Evolutionary conservation across 2,113 vertebrate species (phyloP).

Genomic region (Pangasianodon gigas): DNA sequence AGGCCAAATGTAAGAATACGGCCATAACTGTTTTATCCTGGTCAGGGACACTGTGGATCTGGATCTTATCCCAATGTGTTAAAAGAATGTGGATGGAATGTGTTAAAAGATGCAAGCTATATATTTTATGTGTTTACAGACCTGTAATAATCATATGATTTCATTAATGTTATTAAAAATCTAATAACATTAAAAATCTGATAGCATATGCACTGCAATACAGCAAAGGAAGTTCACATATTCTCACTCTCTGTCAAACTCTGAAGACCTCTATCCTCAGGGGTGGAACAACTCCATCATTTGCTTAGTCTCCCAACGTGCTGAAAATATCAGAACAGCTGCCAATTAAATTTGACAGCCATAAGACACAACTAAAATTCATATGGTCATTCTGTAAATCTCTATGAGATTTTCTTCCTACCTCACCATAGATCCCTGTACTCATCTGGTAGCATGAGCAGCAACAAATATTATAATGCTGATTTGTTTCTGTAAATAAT

Average conservation of each 20-base stretch:
- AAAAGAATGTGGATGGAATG: not conserved
- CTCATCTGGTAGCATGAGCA: constrained; percentile 1
- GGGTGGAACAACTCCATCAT: not conserved
- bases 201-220: not conserved
- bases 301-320: not conserved
- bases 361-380: not conserved
- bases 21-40: not conserved
- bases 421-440: not conserved
- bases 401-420: not conserved
- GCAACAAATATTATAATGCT: constrained; percentile 15
- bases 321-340: not conserved
- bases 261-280: not conserved
- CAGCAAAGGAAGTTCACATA: not conserved
- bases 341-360: constrained; percentile 27
- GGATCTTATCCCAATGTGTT: not conserved
- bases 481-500: constrained; percentile 26
- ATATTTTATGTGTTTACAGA: not conserved
- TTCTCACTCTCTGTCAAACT: not conserved
- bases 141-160: not conserved
- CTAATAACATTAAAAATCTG: not conserved
- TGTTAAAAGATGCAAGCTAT: not conserved
- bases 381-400: not conserved
- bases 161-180: not conserved
- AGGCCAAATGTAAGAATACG: not conserved
- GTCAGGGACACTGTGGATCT: not conserved